A percentile compares a stretch with the other conserved stretches of the same genome.
Evolutionary conservation across 2,797 vertebrate genomes (phyloP).

Genomic region (Psittacula derbiana): DNA sequence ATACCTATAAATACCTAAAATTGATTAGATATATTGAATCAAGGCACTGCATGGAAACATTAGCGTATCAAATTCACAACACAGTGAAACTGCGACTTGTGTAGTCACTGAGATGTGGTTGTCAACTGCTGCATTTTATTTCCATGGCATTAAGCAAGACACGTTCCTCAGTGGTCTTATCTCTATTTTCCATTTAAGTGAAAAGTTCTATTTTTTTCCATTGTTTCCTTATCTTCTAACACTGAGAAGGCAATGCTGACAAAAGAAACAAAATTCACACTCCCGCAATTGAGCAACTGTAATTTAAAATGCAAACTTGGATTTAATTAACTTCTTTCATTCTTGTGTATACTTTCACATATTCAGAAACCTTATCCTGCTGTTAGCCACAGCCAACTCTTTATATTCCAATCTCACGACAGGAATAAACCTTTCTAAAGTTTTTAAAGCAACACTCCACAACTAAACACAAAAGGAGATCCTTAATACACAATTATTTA

Average conservation of each 20-base stretch:
- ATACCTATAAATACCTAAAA: background rate
- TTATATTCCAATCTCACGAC: background rate
- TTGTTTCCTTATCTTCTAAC: background rate
- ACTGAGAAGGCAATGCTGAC: background rate
- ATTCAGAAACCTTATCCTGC: background rate
- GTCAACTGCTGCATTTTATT: background rate
- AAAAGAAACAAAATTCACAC: background rate
- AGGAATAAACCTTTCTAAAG: background rate
- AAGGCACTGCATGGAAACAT: background rate
- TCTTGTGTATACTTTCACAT: background rate
- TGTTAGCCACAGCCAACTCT: background rate
- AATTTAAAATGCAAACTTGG: background rate
- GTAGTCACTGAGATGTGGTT: background rate
- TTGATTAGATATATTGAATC: background rate
- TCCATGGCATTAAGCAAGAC: background rate
- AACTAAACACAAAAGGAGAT: background rate
- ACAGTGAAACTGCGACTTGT: background rate
- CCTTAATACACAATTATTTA: background rate
- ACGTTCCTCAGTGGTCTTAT: background rate
- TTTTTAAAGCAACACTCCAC: background rate
- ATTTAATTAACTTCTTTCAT: background rate
- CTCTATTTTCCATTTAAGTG: background rate
- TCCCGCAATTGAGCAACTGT: background rate
- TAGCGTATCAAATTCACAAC: background rate
- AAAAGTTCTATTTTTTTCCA: background rate